Conservation (phyloP, 2,113 vertebrate genomes). For the Labeo catla region DNA sequence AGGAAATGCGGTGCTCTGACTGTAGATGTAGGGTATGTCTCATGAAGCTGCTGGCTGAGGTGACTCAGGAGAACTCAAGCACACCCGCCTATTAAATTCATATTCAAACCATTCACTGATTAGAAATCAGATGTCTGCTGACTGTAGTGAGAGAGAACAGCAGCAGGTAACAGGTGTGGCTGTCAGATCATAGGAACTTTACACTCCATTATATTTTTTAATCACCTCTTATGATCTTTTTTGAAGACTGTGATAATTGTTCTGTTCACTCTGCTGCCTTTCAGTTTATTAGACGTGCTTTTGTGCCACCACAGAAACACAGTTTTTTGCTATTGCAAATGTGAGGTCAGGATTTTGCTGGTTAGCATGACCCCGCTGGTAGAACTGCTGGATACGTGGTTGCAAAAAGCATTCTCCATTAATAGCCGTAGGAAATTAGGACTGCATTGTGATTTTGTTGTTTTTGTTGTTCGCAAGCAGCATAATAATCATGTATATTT, state of each 20-base stretch:
- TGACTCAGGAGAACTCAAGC: slow-evolving; percentile 51
- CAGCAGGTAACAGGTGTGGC: slow-evolving; percentile 48
- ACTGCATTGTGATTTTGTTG: neutral
- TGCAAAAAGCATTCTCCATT: too few species aligned
- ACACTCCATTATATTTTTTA: slow-evolving; percentile 18
- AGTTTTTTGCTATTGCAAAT: neutral
- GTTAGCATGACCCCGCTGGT: neutral
- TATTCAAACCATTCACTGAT: slow-evolving; percentile 25
- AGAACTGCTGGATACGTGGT: too few species aligned
- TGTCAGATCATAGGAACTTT: slow-evolving; percentile 15
- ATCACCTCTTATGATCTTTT: neutral
- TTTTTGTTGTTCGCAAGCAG: neutral
- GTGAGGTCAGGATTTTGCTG: neutral
- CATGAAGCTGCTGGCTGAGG: slow-evolving; percentile 21
- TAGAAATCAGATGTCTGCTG: slow-evolving; percentile 6
- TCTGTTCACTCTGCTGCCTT: neutral
- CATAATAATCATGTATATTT: neutral
- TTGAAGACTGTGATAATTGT: neutral
- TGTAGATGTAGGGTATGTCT: slow-evolving; percentile 27
- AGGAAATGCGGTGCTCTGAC: neutral
- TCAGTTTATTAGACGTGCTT: neutral
- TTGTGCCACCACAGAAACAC: neutral
- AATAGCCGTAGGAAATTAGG: neutral
- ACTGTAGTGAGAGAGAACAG: slow-evolving; percentile 5
- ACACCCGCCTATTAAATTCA: slow-evolving; percentile 42